Evolutionary conservation across 2,888 invertebrate species (phyloP), one percentile per base, ranked within the genome.

Genomic region (Cancer borealis): DNA sequence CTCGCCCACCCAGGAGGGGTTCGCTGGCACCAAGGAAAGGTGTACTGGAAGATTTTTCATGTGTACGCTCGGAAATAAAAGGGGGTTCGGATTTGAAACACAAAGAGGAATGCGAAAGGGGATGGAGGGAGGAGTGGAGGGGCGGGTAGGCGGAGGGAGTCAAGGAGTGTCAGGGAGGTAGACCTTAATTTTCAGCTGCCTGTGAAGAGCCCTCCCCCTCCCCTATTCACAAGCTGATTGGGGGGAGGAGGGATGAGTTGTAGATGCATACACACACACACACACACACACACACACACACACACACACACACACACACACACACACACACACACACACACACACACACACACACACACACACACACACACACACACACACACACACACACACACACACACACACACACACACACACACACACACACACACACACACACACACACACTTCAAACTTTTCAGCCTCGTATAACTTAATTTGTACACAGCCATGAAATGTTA

Each of bases 261-360:
- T 39, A 73, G 45, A 30, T 46, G 30, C 92, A 92, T 39, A 49
- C 92, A n/a, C 26, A 21, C 47, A 47, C 92, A 92, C 92, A 91
- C 91, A 91, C 46, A 66, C 45, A 66, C 45, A 60, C 39, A 60
- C 21, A 91, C 14, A 91, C 39, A 66, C 39, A 30, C 60, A 66
- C 26, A 79, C 79, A 84, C 84, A 84, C 84, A 84, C 84, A 84
- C 30, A 84, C 84, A 84, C 84, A 84, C 84, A 84, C 73, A 79
- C 73, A 79, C 73, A 79, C 73, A 79, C 46, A 91, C 91, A 60
- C 91, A 91, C 60, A 46, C 91, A 60, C 60, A 91, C 89, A 89
- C 89, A 89, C 89, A 47, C 89, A 47, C 49, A n/a, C 84, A 84
- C 73, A 73, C 73, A 73, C 73, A 73, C 73, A 92, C 47, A 49